Evolutionary conservation across 2,113 vertebrate genomes (phyloP).

Genomic region (Sinosuthora webbiana): DNA sequence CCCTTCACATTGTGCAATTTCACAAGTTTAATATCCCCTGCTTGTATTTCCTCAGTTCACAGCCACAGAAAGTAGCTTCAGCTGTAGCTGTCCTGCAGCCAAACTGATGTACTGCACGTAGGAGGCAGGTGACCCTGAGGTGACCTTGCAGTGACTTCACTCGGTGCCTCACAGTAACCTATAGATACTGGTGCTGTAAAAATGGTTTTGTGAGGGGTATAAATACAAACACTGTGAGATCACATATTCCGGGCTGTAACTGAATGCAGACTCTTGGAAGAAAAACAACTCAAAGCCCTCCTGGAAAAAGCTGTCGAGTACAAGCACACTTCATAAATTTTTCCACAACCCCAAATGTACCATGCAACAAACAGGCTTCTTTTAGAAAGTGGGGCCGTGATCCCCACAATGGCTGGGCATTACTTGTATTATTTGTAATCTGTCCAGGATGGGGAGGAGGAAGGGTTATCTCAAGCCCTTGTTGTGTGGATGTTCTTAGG

Average conservation of each 20-base stretch:
- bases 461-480: not conserved
- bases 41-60: constrained; percentile 25
- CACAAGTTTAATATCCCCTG: not conserved
- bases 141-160: constrained; percentile 29
- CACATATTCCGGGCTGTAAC: constrained; percentile 72
- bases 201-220: constrained; percentile 55
- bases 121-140: not conserved
- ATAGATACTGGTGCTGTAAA: constrained; percentile 52
- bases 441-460: not conserved
- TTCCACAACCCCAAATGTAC: constrained; percentile 61
- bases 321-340: constrained; percentile 64
- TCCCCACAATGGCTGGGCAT: not conserved
- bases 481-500: not conserved
- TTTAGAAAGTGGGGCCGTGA: not conserved
- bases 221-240: constrained; percentile 78
- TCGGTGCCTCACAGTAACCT: constrained; percentile 31
- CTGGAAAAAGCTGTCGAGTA: constrained; percentile 66
- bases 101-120: constrained; percentile 10
- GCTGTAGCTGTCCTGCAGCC: constrained; percentile 8
- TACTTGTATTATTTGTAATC: not conserved
- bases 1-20: constrained; percentile 30
- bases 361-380: constrained; percentile 2
- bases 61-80: not conserved
- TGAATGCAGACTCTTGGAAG: constrained; percentile 74
- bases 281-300: constrained; percentile 62